Evolutionary conservation across 2,113 vertebrate species (phyloP).

Genomic region (Etheostoma spectabile): DNA sequence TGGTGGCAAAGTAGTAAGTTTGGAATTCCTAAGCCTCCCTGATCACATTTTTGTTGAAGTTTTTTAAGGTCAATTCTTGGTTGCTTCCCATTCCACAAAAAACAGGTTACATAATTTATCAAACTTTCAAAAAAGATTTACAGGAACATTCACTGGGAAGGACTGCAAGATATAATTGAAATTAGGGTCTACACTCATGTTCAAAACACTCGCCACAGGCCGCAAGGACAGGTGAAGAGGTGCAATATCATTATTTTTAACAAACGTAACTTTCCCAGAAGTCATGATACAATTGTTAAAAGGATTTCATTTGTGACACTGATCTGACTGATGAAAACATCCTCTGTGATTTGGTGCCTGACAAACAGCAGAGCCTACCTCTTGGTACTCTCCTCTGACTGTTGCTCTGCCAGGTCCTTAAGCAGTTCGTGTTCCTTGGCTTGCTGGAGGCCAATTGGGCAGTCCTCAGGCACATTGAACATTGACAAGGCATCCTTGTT

Average conservation of each 20-base stretch:
- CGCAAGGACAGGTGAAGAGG: too few species aligned
- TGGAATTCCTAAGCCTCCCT: too few species aligned
- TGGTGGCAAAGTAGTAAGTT: too few species aligned
- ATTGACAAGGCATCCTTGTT: constrained; percentile 91
- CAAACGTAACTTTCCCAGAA: not conserved
- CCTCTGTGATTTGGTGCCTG: not conserved
- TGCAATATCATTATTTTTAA: not conserved
- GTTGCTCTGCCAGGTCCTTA: constrained; percentile 93
- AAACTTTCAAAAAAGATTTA: too few species aligned
- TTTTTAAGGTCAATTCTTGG: too few species aligned
- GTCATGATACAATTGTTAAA: not conserved
- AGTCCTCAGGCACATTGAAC: constrained; percentile 94
- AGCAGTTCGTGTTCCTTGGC: constrained; percentile 93
- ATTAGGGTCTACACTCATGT: too few species aligned
- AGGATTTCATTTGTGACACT: not conserved
- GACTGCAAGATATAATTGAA: too few species aligned
- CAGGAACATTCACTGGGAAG: too few species aligned
- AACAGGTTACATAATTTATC: too few species aligned
- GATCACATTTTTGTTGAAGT: too few species aligned
- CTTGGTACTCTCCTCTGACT: constrained; percentile 90
- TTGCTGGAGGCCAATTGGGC: constrained; percentile 94
- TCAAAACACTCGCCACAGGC: too few species aligned
- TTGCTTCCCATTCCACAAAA: too few species aligned
- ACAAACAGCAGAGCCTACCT: constrained; percentile 82
- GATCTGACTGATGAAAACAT: not conserved